Percentiles rank a stretch among this genome's conserved stretches.
Evolutionary conservation across 2,888 invertebrate genomes (phyloP).

Genomic region (Leptogaster cylindrica): DNA sequence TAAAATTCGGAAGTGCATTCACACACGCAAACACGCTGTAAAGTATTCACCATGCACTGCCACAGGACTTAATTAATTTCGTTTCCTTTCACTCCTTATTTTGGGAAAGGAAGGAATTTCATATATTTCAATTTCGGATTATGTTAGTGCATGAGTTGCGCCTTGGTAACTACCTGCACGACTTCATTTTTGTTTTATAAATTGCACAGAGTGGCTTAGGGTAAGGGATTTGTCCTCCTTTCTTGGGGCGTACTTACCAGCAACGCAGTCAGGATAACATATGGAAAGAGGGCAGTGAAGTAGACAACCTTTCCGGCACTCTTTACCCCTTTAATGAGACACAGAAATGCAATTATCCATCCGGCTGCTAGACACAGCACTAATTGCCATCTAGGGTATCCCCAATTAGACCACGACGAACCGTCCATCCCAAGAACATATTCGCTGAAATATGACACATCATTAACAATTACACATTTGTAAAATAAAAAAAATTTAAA

Average conservation of each 20-base stretch:
- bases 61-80: slow-evolving; percentile 24
- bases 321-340: slow-evolving; percentile 87
- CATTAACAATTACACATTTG: too few relatives aligned
- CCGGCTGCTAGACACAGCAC: slow-evolving; percentile 77
- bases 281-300: slow-evolving; percentile 76
- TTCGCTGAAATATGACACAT: slow-evolving; percentile 65
- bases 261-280: slow-evolving; percentile 71
- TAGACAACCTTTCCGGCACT: slow-evolving; percentile 87
- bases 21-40: neutral
- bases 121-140: slow-evolving; percentile 28
- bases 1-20: too few relatives aligned
- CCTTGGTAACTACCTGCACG: neutral
- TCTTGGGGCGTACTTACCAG: slow-evolving; percentile 55
- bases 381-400: slow-evolving; percentile 80
- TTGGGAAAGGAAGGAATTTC: slow-evolving; percentile 26
- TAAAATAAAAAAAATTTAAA: slow-evolving; percentile 15
- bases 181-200: neutral
- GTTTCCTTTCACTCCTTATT: neutral
- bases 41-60: neutral
- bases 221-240: slow-evolving; percentile 3
- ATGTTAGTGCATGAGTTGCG: neutral
- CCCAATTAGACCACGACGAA: slow-evolving; percentile 75
- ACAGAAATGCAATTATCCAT: slow-evolving; percentile 86
- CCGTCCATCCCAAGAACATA: slow-evolving; percentile 77
- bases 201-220: neutral